A percentile compares a stretch with the other conserved stretches of the same genome.
phyloP scores from a whole-genome alignment of 2,888 invertebrate genomes.

The Apoda limacodes region DNA sequence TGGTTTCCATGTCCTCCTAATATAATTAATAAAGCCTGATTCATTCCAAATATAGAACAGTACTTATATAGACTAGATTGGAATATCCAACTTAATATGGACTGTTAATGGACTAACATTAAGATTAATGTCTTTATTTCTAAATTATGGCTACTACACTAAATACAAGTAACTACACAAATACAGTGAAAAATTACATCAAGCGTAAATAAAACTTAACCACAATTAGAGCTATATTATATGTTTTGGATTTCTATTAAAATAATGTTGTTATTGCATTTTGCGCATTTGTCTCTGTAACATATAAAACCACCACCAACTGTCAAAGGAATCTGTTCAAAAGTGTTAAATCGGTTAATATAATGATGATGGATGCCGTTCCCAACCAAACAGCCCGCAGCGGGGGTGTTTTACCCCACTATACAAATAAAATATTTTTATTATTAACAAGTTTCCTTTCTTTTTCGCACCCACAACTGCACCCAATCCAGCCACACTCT shows the following conservation, averaged over 20 bases:
- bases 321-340: constrained; percentile 60
- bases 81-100: too few relatives aligned
- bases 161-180: too few relatives aligned
- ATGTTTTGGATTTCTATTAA: too few relatives aligned
- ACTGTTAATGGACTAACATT: too few relatives aligned
- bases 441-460: constrained; percentile 58
- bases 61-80: too few relatives aligned
- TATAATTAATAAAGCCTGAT: too few relatives aligned
- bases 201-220: constrained; percentile 4
- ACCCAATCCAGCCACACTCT: constrained; percentile 36
- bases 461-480: constrained; percentile 37
- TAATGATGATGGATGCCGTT: constrained; percentile 68
- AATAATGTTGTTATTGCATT: too few relatives aligned
- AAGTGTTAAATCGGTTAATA: constrained; percentile 70
- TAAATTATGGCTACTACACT: too few relatives aligned
- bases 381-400: constrained; percentile 65
- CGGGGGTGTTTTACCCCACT: constrained; percentile 69
- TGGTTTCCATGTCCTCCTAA: too few relatives aligned
- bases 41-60: too few relatives aligned
- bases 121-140: too few relatives aligned
- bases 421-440: constrained; percentile 69
- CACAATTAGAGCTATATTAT: constrained; percentile 16
- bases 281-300: constrained; percentile 32
- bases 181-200: too few relatives aligned
- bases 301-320: constrained; percentile 39